These are phyloP conservation scores for Ascaphus truei DNA, from an alignment of 2,113 vertebrate species.

Conservation along the genomic window DNA sequence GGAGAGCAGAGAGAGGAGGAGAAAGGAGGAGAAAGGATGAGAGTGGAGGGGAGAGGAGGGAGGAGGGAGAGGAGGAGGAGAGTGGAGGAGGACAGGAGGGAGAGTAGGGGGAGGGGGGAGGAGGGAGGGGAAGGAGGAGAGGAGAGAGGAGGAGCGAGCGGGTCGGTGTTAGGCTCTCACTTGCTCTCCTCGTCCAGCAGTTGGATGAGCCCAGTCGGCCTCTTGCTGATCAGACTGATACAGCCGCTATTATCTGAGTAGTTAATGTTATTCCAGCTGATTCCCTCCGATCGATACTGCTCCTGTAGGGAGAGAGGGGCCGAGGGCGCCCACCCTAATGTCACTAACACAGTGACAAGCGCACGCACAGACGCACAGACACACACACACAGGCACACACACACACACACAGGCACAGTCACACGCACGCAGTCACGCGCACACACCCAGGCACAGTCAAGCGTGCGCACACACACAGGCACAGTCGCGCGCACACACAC, in stretches of 20 bases:
- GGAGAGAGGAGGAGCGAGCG: neutral
- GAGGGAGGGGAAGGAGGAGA: neutral
- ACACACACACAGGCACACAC: neutral
- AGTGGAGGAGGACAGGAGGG: too few relatives aligned
- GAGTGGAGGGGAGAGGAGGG: too few relatives aligned
- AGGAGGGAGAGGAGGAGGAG: too few relatives aligned
- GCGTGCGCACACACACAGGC: too few relatives aligned
- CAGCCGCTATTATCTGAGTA: slow-evolving; percentile 95
- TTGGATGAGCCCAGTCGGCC: slow-evolving; percentile 93
- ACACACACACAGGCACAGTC: too few relatives aligned
- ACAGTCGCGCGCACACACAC: too few relatives aligned
- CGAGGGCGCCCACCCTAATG: too few relatives aligned
- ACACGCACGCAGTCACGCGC: too few relatives aligned
- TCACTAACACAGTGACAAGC: too few relatives aligned
- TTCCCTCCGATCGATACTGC: slow-evolving; percentile 89
- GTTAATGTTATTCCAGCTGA: slow-evolving; percentile 95
- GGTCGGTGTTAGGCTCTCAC: slow-evolving; percentile 65
- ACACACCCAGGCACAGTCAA: too few relatives aligned
- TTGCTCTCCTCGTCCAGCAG: slow-evolving; percentile 98
- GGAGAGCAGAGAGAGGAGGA: neutral
- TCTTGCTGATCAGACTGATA: slow-evolving; percentile 97
- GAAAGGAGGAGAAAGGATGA: too few relatives aligned
- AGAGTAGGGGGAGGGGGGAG: neutral
- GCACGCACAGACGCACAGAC: too few relatives aligned
- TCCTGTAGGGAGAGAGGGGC: slow-evolving; percentile 73